A percentile compares a stretch with the other conserved stretches of the same genome.
These are phyloP conservation scores for Melanchra persicariae DNA, from an alignment of 2,888 invertebrate genomes.

Conservation along the genomic window DNA sequence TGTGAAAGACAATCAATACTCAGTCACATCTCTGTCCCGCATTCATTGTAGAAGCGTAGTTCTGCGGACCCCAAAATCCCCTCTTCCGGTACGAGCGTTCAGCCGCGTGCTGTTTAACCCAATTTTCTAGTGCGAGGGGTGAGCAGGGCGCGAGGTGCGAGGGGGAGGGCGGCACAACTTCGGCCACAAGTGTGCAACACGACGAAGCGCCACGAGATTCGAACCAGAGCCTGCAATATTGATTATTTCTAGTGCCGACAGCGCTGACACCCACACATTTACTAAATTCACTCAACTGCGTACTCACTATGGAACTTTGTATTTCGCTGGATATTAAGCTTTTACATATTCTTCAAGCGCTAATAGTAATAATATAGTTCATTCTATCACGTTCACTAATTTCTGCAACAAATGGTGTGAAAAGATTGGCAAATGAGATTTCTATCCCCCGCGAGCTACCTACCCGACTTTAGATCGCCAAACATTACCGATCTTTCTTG, in stretches of 20 bases:
- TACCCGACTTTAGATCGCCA: not conserved
- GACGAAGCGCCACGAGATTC: slow-evolving; percentile 82
- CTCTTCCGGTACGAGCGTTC: slow-evolving; percentile 86
- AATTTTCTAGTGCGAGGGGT: slow-evolving; percentile 89
- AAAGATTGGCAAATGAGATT: not conserved
- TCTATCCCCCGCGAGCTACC: not conserved
- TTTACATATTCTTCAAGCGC: slow-evolving; percentile 8
- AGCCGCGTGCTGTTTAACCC: slow-evolving; percentile 89
- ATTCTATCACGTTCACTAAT: not conserved
- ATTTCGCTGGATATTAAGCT: not conserved
- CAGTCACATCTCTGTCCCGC: slow-evolving; percentile 88
- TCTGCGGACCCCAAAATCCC: slow-evolving; percentile 87
- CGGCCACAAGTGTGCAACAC: slow-evolving; percentile 87
- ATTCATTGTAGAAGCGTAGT: slow-evolving; percentile 88
- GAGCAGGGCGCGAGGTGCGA: slow-evolving; percentile 80
- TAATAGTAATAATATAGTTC: not conserved
- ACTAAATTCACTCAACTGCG: slow-evolving; percentile 52
- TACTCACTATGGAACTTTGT: slow-evolving; percentile 43
- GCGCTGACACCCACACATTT: slow-evolving; percentile 59
- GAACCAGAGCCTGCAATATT: slow-evolving; percentile 85
- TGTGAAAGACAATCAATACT: slow-evolving; percentile 88
- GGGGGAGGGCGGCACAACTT: slow-evolving; percentile 80
- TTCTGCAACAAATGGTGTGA: not conserved
- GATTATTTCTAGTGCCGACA: slow-evolving; percentile 82
- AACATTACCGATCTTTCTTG: not conserved